Evolutionary conservation across 2,113 vertebrate species (phyloP).

Genomic region (Calidris pugnax): DNA sequence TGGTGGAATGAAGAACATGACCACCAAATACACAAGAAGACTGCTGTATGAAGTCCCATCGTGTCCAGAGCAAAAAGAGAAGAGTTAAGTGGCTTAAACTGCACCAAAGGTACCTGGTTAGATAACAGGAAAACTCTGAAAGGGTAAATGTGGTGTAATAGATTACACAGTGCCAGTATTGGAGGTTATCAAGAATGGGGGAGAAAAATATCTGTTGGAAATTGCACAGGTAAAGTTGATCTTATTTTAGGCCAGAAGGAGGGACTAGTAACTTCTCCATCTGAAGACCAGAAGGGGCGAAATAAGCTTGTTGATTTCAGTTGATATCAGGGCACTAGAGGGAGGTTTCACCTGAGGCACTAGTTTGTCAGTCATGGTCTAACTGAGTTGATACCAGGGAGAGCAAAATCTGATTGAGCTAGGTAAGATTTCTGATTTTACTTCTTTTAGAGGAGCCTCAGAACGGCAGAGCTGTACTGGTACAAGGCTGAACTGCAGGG

Average conservation of each 20-base stretch:
- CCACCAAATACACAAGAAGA: accelerated
- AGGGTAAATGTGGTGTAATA: neutral
- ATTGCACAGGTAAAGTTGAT: neutral
- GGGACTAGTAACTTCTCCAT: neutral
- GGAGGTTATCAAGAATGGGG: neutral
- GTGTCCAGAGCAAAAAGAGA: neutral
- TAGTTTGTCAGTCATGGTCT: neutral
- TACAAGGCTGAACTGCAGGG: neutral
- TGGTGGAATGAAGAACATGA: neutral
- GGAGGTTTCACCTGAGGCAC: neutral
- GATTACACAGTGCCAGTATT: neutral
- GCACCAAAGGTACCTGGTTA: neutral
- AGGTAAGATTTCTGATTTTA: neutral
- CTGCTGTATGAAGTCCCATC: neutral
- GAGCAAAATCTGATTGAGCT: neutral
- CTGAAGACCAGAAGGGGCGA: neutral
- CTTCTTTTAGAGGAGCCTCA: neutral
- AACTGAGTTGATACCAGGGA: neutral
- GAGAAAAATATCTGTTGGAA: neutral
- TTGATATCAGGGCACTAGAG: neutral
- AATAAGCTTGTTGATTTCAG: neutral
- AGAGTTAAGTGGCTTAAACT: neutral
- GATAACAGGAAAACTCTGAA: neutral
- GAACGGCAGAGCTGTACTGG: neutral
- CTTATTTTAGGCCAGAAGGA: neutral